Evolutionary conservation across 1,140 invertebrate species (phyloP), one percentile per base, ranked within the genome.

Genomic region (Euwallacea similis): DNA sequence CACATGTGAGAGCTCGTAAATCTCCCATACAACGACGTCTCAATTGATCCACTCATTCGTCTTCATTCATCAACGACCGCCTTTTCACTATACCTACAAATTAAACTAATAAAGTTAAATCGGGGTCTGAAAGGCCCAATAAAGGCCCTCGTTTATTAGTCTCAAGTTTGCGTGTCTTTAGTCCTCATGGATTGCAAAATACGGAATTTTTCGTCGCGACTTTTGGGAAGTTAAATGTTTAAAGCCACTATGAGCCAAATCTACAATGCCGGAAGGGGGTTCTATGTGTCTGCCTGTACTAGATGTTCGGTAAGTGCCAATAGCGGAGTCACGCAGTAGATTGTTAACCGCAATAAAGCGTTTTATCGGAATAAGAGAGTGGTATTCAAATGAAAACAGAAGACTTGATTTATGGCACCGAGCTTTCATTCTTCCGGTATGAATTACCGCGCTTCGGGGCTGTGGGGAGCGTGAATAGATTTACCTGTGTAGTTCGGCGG

Each of bases 81-180:
- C 63, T 53, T 54, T 65, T 65, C 47, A 65, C 63, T 54, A 33
- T 33, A 65, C 62, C 63, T 65, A 65, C 42, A 53, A 67, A 59
- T 67, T 67, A 67, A 67, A 67, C 66, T 67, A 67, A 67, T 67
- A 60, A 60, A 60, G 43, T 65, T 50, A 54, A 65, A 9, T 65
- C 63, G 60, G 50, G 47, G 63, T 66, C 63, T 66, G 41, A 15
- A 67, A 50, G 43, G 55, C 10, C 16, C 42, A 46, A 54, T 41
- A 15, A 67, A 50, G 43, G 55, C 6, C 16, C 42, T 7, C 15
- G 63, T 65, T 16, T 58, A 15, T 65, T 46, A 65, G 63, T 65
- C 21, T 65, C 61, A 65, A 46, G 63, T 66, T 10, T 42, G 16
- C 33, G 10, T 11, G 21, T 56, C 42, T 15, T 15, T 10, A 33